Evolutionary conservation across 1,140 invertebrate genomes (phyloP).

Genomic region (Polypedilum pembai): DNA sequence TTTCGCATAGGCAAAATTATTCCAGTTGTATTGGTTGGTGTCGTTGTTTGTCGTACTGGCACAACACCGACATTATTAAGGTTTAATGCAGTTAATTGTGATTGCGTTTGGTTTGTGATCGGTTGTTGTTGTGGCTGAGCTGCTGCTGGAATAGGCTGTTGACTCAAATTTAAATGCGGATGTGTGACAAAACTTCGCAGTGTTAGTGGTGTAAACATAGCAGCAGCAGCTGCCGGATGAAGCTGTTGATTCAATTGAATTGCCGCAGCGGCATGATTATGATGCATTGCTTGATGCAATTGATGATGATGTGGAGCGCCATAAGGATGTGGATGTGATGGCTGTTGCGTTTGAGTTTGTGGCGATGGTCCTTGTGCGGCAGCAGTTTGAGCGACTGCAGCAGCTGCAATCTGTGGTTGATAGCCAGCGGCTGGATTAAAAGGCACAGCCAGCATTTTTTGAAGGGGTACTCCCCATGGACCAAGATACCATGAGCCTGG

Average conservation of each 20-base stretch:
- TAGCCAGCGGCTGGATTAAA: slow-evolving; percentile 38
- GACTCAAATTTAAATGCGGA: slow-evolving; percentile 30
- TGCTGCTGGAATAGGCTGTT: not conserved
- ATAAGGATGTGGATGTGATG: not conserved
- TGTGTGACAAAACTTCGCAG: slow-evolving; percentile 32
- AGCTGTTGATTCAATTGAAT: slow-evolving; percentile 1
- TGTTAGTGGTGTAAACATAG: slow-evolving; percentile 33
- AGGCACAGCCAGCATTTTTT: slow-evolving; percentile 48
- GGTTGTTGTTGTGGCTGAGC: slow-evolving; percentile 25
- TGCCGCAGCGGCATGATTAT: slow-evolving; percentile 29
- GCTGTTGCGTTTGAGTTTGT: slow-evolving; percentile 23
- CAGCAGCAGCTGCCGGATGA: slow-evolving; percentile 32
- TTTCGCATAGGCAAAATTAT: slow-evolving; percentile 33
- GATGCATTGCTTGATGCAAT: slow-evolving; percentile 24
- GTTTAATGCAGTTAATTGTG: slow-evolving; percentile 31
- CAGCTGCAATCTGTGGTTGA: slow-evolving; percentile 31
- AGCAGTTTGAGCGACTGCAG: slow-evolving; percentile 29
- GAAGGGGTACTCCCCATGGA: slow-evolving; percentile 48
- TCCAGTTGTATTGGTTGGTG: slow-evolving; percentile 22
- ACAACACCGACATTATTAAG: slow-evolving; percentile 33
- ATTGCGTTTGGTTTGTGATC: slow-evolving; percentile 30
- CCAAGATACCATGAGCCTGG: slow-evolving; percentile 46
- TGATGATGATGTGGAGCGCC: slow-evolving; percentile 27
- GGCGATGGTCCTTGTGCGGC: not conserved
- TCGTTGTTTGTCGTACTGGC: slow-evolving; percentile 31